Evolutionary conservation across 2,888 invertebrate genomes (phyloP).

Genomic region (Dicycla oo): DNA sequence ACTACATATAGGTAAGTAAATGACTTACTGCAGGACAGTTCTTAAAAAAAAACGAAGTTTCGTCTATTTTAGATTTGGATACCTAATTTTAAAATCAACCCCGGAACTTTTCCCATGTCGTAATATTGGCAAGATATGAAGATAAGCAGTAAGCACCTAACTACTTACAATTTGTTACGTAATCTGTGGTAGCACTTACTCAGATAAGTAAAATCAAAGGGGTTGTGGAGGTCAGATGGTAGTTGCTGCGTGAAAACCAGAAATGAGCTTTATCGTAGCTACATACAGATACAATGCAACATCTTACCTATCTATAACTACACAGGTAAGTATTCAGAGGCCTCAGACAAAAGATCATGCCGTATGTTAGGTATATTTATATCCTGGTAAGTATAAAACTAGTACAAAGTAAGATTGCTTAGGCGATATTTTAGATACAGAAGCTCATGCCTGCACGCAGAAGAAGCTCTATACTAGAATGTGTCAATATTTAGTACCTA

Average conservation of each 20-base stretch:
- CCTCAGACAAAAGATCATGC: too few species aligned
- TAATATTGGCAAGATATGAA: background rate
- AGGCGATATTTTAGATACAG: too few species aligned
- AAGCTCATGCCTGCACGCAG: too few species aligned
- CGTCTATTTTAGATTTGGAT: background rate
- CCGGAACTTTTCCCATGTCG: background rate
- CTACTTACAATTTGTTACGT: constrained; percentile 13
- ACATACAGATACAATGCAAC: background rate
- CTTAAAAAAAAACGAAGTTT: too few species aligned
- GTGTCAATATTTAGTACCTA: too few species aligned
- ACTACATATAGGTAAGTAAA: too few species aligned
- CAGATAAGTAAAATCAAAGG: constrained; percentile 40
- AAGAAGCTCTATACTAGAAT: too few species aligned
- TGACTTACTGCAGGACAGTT: background rate
- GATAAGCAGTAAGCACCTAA: background rate
- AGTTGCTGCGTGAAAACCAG: constrained; percentile 33
- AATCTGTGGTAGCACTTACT: constrained; percentile 24
- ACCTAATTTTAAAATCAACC: background rate
- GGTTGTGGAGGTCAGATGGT: constrained; percentile 33
- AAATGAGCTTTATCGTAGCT: constrained; percentile 1
- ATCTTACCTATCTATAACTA: background rate
- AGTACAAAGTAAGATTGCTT: background rate
- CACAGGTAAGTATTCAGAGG: background rate
- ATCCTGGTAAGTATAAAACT: background rate
- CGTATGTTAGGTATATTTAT: too few species aligned